phyloP scores from a whole-genome alignment of 2,113 vertebrate genomes.

The Ploceus nigricollis region DNA sequence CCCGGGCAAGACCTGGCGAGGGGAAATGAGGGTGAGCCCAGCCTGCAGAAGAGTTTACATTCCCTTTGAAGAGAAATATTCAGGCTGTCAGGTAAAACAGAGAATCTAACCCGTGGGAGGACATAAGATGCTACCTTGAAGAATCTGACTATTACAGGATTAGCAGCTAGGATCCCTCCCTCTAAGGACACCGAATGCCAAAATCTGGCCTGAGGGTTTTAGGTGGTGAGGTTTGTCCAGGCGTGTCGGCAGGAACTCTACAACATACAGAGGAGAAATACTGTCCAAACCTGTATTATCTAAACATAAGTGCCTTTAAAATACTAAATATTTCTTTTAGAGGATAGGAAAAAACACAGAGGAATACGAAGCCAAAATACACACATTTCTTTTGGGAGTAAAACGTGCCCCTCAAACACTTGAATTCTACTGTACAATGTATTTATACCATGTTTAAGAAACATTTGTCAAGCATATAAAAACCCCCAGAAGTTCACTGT shows the following conservation, averaged over 20 bases:
- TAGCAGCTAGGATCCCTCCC: slow-evolving; percentile 39
- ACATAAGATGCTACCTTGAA: slow-evolving; percentile 50
- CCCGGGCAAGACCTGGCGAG: neutral
- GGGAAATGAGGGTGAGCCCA: neutral
- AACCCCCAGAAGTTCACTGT: slow-evolving; percentile 42
- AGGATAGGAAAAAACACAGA: neutral
- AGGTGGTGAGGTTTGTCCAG: slow-evolving; percentile 40
- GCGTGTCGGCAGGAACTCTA: neutral
- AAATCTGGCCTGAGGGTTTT: slow-evolving; percentile 22
- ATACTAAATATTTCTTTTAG: neutral
- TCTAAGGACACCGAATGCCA: slow-evolving; percentile 11
- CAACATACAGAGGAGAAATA: neutral
- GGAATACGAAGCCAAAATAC: neutral
- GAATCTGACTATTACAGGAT: slow-evolving; percentile 60
- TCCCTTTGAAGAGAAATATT: slow-evolving; percentile 35
- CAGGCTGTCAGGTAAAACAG: neutral
- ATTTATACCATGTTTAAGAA: slow-evolving; percentile 46
- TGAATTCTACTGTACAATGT: neutral
- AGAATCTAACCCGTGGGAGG: slow-evolving; percentile 26
- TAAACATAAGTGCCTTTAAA: neutral
- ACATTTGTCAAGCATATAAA: slow-evolving; percentile 58
- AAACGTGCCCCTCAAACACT: slow-evolving; percentile 17
- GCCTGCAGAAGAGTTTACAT: neutral
- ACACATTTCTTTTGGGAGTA: slow-evolving; percentile 17
- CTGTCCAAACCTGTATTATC: slow-evolving; percentile 45